Evolutionary conservation across 2,797 vertebrate genomes (phyloP).

Genomic region (Hemibagrus guttatus): DNA sequence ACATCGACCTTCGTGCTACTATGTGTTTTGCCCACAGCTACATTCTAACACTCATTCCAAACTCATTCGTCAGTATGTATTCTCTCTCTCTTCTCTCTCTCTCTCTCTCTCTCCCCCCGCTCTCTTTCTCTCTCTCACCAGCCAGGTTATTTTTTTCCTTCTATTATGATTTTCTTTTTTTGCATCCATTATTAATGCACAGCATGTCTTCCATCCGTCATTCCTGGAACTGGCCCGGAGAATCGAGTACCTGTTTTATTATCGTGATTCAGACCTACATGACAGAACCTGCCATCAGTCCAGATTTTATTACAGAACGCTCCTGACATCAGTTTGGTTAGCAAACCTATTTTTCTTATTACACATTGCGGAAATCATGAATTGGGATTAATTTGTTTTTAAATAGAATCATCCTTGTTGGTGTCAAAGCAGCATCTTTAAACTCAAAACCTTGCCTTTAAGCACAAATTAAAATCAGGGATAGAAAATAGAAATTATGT

Average conservation of each 20-base stretch:
- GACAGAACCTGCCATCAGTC: constrained; percentile 4
- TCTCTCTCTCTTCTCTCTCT: neutral
- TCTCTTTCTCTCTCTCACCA: neutral
- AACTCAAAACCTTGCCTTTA: neutral
- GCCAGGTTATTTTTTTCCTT: constrained; percentile 15
- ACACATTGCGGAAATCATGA: neutral
- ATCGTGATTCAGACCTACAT: neutral
- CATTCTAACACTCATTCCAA: neutral
- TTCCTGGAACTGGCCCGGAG: constrained; percentile 23
- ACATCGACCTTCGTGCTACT: neutral
- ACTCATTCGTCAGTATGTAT: neutral
- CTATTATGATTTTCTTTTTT: constrained; percentile 27
- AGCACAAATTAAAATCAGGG: neutral
- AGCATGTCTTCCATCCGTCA: constrained; percentile 16
- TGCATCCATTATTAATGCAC: constrained; percentile 29
- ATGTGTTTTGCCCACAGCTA: neutral
- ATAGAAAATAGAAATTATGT: neutral
- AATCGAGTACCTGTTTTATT: constrained; percentile 17
- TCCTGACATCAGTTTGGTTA: neutral
- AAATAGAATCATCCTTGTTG: neutral
- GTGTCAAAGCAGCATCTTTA: neutral
- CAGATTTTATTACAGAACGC: neutral
- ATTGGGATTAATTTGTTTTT: neutral
- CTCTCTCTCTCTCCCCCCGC: neutral
- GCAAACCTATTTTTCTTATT: neutral